phyloP scores from a whole-genome alignment of 2,797 vertebrate genomes.

The Neoniphon sammara region DNA sequence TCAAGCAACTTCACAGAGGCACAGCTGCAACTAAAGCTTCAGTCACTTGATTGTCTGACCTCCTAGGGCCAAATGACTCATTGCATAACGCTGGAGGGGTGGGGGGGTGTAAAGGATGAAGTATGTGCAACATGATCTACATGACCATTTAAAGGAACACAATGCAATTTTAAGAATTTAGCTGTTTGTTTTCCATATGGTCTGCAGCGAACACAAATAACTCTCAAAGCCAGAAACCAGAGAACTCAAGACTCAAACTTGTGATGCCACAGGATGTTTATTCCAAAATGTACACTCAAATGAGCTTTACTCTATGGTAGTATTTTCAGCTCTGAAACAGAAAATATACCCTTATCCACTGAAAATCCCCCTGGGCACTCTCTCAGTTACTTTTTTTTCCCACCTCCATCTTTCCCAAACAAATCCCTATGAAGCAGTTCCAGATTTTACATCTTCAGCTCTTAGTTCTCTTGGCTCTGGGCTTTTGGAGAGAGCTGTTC shows the following conservation, averaged over 20 bases:
- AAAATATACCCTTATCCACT: slow-evolving; percentile 11
- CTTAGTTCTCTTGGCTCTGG: slow-evolving; percentile 24
- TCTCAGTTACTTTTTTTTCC: slow-evolving; percentile 27
- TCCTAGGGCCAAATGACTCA: not conserved
- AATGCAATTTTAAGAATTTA: not conserved
- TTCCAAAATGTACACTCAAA: not conserved
- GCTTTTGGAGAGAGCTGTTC: slow-evolving; percentile 22
- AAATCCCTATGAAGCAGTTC: slow-evolving; percentile 29
- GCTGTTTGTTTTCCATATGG: not conserved
- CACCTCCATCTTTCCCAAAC: slow-evolving; percentile 18
- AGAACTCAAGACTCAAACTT: not conserved
- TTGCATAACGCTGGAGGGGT: not conserved
- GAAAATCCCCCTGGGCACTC: not conserved
- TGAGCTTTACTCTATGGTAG: not conserved
- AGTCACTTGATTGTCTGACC: not conserved
- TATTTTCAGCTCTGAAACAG: not conserved
- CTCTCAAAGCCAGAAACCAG: not conserved
- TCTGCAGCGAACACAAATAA: not conserved
- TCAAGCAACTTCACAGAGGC: too few relatives aligned
- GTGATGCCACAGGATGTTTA: slow-evolving; percentile 1
- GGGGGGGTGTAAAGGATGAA: not conserved
- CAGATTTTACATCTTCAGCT: slow-evolving; percentile 26
- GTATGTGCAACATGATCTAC: slow-evolving; percentile 7
- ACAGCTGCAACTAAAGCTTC: slow-evolving; percentile 4
- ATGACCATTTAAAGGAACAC: not conserved